Percentiles rank a stretch among this genome's conserved stretches.
Evolutionary conservation across 2,113 vertebrate genomes (phyloP).

Genomic region (Xenopus laevis): DNA sequence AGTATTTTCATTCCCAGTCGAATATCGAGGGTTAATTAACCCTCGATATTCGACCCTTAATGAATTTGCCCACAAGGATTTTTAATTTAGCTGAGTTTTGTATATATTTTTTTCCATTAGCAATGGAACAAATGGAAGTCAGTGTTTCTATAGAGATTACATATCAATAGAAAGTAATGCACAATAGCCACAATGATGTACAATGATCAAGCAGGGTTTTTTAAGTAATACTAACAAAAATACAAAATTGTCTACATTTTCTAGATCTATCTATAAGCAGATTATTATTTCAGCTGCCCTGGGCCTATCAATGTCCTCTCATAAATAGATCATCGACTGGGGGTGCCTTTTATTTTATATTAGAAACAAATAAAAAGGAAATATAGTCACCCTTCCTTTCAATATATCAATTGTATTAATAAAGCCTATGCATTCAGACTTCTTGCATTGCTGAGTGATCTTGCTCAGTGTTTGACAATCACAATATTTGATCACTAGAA

Average conservation of each 20-base stretch:
- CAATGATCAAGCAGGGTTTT: not conserved
- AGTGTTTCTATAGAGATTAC: no score
- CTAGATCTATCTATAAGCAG: not conserved
- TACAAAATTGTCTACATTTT: not conserved
- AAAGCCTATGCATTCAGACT: not conserved
- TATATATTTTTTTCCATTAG: no score
- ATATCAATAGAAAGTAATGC: no score
- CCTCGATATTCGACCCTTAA: no score
- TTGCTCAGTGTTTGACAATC: constrained; percentile 30
- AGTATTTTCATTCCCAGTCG: no score
- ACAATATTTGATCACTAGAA: constrained; percentile 43
- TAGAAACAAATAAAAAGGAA: constrained; percentile 14
- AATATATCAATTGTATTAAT: constrained; percentile 13
- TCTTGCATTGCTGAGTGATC: constrained; percentile 29
- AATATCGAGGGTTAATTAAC: no score
- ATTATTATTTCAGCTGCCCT: no score
- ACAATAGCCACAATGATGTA: no score
- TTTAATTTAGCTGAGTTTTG: not conserved
- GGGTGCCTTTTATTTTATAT: constrained; percentile 22
- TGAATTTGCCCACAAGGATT: no score
- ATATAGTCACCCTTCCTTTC: constrained; percentile 13
- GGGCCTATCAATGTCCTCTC: constrained; percentile 6
- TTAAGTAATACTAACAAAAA: not conserved
- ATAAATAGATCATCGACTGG: constrained; percentile 11
- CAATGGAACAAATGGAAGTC: no score